Percentiles rank a stretch among this genome's conserved stretches.
phyloP scores from a whole-genome alignment of 2,888 invertebrate species.

The Epistrophe grossulariae region DNA sequence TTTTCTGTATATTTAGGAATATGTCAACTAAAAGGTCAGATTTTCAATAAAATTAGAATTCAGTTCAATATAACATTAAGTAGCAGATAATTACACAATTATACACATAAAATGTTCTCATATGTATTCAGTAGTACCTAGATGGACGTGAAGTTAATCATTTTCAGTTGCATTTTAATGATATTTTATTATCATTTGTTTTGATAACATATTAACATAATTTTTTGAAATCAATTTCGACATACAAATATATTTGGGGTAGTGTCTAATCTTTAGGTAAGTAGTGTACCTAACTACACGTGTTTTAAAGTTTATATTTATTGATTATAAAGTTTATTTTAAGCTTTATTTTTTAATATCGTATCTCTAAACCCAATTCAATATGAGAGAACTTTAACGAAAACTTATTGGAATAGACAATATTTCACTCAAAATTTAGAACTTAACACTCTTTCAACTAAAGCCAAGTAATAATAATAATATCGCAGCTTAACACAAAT shows the following conservation, averaged over 20 bases:
- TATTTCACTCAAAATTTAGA: too few relatives aligned
- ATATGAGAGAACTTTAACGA: neutral
- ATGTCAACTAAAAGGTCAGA: slow-evolving; percentile 38
- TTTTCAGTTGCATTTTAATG: slow-evolving; percentile 34
- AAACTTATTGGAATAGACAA: neutral
- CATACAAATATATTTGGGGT: neutral
- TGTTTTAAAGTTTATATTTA: neutral
- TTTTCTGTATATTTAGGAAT: neutral
- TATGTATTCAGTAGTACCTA: neutral
- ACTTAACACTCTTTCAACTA: too few relatives aligned
- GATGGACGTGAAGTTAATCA: slow-evolving; percentile 23
- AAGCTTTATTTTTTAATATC: neutral
- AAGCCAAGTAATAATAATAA: too few relatives aligned
- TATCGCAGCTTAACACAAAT: too few relatives aligned
- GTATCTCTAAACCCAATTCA: neutral
- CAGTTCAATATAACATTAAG: slow-evolving; percentile 21
- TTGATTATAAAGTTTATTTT: neutral
- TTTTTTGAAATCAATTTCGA: neutral
- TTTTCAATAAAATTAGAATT: slow-evolving; percentile 42
- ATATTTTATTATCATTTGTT: slow-evolving; percentile 1
- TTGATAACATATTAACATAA: neutral
- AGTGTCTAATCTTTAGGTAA: neutral
- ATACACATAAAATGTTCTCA: slow-evolving; percentile 26
- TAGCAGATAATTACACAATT: slow-evolving; percentile 52
- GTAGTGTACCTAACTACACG: too few relatives aligned